These are phyloP conservation scores for Brassicogethes aeneus DNA, from an alignment of 2,888 invertebrate species.

Conservation along the genomic window DNA sequence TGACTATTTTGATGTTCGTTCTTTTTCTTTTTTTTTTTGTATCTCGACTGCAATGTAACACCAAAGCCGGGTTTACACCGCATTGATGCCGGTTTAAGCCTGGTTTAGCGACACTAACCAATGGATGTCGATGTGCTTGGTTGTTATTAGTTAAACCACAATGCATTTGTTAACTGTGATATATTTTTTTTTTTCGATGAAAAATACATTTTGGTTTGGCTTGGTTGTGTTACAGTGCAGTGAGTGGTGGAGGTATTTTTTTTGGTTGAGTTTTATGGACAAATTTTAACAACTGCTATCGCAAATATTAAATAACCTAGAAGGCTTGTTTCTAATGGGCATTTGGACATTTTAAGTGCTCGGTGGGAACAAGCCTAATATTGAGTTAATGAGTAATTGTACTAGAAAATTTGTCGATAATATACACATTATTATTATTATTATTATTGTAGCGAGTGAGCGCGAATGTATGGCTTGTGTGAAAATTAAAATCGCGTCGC, in stretches of 20 bases:
- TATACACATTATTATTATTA: too few relatives aligned
- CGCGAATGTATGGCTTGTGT: too few relatives aligned
- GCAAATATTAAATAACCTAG: too few relatives aligned
- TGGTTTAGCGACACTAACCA: slow-evolving; percentile 37
- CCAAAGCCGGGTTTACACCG: slow-evolving; percentile 24
- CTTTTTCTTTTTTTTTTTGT: slow-evolving; percentile 37
- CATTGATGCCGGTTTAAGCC: slow-evolving; percentile 4
- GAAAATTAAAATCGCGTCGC: too few relatives aligned
- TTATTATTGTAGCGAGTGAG: too few relatives aligned
- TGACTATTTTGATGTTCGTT: slow-evolving; percentile 41
- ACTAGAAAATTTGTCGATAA: too few relatives aligned
- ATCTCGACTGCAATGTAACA: slow-evolving; percentile 44
- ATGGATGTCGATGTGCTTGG: slow-evolving; percentile 40
- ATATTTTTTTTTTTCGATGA: slow-evolving; percentile 7
- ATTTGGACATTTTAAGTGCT: too few relatives aligned
- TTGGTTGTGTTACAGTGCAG: slow-evolving; percentile 41
- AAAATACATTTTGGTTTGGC: slow-evolving; percentile 24
- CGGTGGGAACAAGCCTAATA: too few relatives aligned
- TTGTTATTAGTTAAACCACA: slow-evolving; percentile 26
- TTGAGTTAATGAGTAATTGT: too few relatives aligned
- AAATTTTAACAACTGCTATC: not conserved
- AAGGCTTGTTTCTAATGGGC: too few relatives aligned
- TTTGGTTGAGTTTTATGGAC: slow-evolving; percentile 1
- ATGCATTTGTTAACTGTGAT: slow-evolving; percentile 3
- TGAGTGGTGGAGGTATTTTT: slow-evolving; percentile 35